Percentiles rank a stretch among this genome's conserved stretches.
phyloP scores from a whole-genome alignment of 2,113 vertebrate species.

The Stigmatopora nigra region DNA sequence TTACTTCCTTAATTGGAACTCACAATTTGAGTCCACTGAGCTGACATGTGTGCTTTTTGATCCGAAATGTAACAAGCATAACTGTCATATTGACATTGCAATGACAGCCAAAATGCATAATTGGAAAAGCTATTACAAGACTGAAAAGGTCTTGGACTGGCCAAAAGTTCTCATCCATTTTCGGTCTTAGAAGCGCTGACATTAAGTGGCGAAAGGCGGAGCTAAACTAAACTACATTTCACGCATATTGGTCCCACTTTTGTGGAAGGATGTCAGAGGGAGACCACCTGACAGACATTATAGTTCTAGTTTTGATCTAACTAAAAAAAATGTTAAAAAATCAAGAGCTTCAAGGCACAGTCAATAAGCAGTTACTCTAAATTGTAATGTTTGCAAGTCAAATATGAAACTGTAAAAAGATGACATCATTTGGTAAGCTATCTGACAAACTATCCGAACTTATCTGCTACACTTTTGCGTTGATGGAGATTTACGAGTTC shows the following conservation, averaged over 20 bases:
- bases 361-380: too few relatives aligned
- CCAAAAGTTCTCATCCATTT: neutral
- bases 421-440: too few relatives aligned
- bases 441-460: too few relatives aligned
- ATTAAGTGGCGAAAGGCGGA: neutral
- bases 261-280: neutral
- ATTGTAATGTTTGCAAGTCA: too few relatives aligned
- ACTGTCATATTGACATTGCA: neutral
- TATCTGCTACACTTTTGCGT: too few relatives aligned
- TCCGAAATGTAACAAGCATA: neutral
- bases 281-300: neutral
- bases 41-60: neutral
- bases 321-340: too few relatives aligned
- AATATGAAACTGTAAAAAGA: too few relatives aligned
- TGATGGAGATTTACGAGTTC: too few relatives aligned
- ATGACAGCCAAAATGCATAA: neutral
- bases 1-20: constrained; percentile 10
- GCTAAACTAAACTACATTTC: neutral
- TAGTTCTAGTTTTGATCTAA: neutral
- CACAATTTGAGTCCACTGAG: neutral
- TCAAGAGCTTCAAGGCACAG: neutral
- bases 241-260: neutral
- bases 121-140: neutral
- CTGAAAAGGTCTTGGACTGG: neutral
- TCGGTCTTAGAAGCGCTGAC: neutral